Conservation (phyloP, 2,113 vertebrate genomes). For the Lampris megalopsis region DNA sequence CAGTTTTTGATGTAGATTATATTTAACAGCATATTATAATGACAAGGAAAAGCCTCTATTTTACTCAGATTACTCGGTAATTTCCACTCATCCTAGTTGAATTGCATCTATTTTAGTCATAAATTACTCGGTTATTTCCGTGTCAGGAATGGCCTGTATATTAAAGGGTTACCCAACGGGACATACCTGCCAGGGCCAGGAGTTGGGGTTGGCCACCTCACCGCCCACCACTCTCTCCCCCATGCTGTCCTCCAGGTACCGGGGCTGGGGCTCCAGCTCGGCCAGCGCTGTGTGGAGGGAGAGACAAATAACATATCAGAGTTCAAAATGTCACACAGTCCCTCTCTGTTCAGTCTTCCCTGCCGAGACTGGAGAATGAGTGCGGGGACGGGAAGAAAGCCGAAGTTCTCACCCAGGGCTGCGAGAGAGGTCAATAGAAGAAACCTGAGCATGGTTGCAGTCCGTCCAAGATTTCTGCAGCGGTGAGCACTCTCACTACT, state of each 20-base stretch:
- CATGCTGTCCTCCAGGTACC: conserved; percentile 62
- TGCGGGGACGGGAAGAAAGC: neutral
- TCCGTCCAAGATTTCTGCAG: conserved; percentile 40
- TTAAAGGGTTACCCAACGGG: no score
- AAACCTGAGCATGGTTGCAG: conserved; percentile 83
- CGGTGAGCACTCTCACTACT: neutral
- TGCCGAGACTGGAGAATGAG: conserved; percentile 8
- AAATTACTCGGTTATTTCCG: no score
- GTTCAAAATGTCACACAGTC: neutral
- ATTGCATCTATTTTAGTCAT: no score
- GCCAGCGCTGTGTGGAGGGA: conserved; percentile 71
- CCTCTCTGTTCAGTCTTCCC: neutral
- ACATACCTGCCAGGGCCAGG: conserved; percentile 93
- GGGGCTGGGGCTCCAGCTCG: conserved; percentile 80
- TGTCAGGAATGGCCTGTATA: no score
- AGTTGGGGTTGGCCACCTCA: conserved; percentile 73
- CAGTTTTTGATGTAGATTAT: no score
- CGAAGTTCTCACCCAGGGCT: conserved; percentile 81
- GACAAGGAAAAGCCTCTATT: no score
- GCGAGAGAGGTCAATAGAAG: conserved; percentile 81
- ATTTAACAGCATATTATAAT: no score
- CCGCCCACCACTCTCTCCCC: conserved; percentile 88
- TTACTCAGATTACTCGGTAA: no score
- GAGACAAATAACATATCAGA: neutral
- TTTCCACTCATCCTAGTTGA: no score